Conservation (phyloP, 2,113 vertebrate species). For the Menidia beryllina region DNA sequence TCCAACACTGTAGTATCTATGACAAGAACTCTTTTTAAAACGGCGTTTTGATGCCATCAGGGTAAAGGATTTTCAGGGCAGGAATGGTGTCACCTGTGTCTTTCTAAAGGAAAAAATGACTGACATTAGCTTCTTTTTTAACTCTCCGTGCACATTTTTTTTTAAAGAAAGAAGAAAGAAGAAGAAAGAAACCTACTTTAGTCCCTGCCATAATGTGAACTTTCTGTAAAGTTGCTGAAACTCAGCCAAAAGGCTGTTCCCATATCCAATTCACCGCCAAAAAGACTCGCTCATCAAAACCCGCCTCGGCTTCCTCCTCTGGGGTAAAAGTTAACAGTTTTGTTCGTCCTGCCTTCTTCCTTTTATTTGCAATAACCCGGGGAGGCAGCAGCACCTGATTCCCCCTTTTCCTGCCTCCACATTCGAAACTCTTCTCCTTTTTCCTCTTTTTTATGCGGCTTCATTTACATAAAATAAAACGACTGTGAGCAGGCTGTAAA, state of each 20-base stretch:
- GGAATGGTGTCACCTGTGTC: no score
- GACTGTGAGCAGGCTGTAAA: not conserved
- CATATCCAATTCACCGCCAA: slow-evolving; percentile 28
- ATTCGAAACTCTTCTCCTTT: slow-evolving; percentile 59
- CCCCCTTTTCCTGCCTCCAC: slow-evolving; percentile 25
- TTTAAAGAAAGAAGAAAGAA: no score
- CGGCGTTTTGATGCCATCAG: no score
- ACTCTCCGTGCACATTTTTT: slow-evolving; percentile 4
- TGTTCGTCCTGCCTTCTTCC: slow-evolving; percentile 20
- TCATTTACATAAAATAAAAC: slow-evolving; percentile 30
- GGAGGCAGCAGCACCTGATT: slow-evolving; percentile 40
- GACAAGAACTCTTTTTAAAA: no score
- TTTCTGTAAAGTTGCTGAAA: slow-evolving; percentile 21
- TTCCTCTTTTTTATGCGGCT: slow-evolving; percentile 15
- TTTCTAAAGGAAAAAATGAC: slow-evolving; percentile 21
- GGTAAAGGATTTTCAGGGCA: no score
- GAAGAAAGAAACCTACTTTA: no score
- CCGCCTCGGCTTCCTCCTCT: slow-evolving; percentile 42
- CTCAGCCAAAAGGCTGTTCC: slow-evolving; percentile 10
- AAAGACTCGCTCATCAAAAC: slow-evolving; percentile 56
- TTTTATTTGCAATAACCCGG: slow-evolving; percentile 60
- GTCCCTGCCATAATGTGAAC: slow-evolving; percentile 20
- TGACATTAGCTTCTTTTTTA: slow-evolving; percentile 42
- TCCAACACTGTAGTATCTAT: no score
- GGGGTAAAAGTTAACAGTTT: slow-evolving; percentile 49